Evolutionary conservation across 2,888 invertebrate genomes (phyloP).

Genomic region (Andrena minutula): DNA sequence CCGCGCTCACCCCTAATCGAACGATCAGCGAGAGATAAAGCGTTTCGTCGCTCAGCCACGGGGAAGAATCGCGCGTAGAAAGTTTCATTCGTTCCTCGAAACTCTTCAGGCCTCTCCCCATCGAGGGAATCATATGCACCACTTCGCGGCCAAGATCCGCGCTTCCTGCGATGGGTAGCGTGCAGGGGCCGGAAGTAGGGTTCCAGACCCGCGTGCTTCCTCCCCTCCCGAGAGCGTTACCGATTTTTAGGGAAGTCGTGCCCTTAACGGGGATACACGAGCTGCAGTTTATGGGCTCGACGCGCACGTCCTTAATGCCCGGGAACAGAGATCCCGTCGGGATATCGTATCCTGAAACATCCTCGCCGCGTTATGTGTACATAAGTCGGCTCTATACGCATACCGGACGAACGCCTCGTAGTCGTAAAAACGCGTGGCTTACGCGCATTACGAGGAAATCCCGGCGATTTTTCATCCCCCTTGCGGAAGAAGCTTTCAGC

Average conservation of each 20-base stretch:
- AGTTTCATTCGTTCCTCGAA: slow-evolving; percentile 35
- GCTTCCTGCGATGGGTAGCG: slow-evolving; percentile 72
- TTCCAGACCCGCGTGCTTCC: slow-evolving; percentile 39
- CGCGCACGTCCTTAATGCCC: slow-evolving; percentile 53
- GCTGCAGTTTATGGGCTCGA: slow-evolving; percentile 48
- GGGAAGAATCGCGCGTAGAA: slow-evolving; percentile 43
- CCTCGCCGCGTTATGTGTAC: slow-evolving; percentile 38
- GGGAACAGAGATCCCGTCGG: slow-evolving; percentile 40
- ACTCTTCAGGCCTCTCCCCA: slow-evolving; percentile 48
- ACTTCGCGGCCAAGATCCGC: slow-evolving; percentile 78
- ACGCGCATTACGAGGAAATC: slow-evolving; percentile 60
- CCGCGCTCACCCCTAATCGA: slow-evolving; percentile 10
- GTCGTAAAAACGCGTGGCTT: slow-evolving; percentile 64
- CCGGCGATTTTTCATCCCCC: slow-evolving; percentile 54
- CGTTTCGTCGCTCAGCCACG: background rate
- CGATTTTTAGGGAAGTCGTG: slow-evolving; percentile 53
- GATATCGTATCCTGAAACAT: slow-evolving; percentile 43
- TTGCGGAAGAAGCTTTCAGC: slow-evolving; percentile 13
- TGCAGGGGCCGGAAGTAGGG: slow-evolving; percentile 64
- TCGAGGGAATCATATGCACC: slow-evolving; percentile 77
- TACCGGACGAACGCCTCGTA: slow-evolving; percentile 54
- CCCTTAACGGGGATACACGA: slow-evolving; percentile 51
- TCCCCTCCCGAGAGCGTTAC: slow-evolving; percentile 1
- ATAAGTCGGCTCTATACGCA: slow-evolving; percentile 37
- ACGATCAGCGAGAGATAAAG: background rate